These are phyloP conservation scores for Xestia ashworthii DNA, from an alignment of 2,888 invertebrate genomes.

Conservation along the genomic window DNA sequence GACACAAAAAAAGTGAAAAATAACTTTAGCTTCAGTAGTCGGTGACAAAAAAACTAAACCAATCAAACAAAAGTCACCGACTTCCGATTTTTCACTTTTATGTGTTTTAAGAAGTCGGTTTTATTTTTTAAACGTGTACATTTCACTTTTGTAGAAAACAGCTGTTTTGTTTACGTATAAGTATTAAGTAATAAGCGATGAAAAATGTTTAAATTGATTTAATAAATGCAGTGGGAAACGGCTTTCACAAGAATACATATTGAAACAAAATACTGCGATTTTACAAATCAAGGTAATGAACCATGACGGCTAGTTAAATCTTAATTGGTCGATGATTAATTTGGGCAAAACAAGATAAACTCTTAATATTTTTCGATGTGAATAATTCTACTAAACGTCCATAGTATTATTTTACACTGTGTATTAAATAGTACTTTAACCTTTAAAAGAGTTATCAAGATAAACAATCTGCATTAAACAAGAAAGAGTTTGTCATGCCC, in stretches of 20 bases:
- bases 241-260: slow-evolving; percentile 39
- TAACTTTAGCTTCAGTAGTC: too few species aligned
- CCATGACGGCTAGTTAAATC: slow-evolving; percentile 2
- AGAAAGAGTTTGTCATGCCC: slow-evolving; percentile 1
- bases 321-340: slow-evolving; percentile 16
- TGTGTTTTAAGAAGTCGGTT: too few species aligned
- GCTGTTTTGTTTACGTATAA: too few species aligned
- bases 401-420: neutral
- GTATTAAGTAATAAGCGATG: neutral
- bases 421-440: neutral
- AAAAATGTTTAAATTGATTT: neutral
- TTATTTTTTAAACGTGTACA: too few species aligned
- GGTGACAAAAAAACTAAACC: too few species aligned
- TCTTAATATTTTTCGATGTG: neutral
- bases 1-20: too few species aligned
- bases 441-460: slow-evolving; percentile 25
- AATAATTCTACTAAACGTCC: neutral
- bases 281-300: slow-evolving; percentile 36
- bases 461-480: slow-evolving; percentile 16
- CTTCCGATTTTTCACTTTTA: too few species aligned
- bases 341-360: slow-evolving; percentile 15
- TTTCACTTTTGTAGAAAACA: too few species aligned
- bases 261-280: slow-evolving; percentile 24
- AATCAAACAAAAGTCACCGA: too few species aligned
- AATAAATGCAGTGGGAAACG: slow-evolving; percentile 14